phyloP scores from a whole-genome alignment of 2,888 invertebrate species.

The Copidosoma aretas region DNA sequence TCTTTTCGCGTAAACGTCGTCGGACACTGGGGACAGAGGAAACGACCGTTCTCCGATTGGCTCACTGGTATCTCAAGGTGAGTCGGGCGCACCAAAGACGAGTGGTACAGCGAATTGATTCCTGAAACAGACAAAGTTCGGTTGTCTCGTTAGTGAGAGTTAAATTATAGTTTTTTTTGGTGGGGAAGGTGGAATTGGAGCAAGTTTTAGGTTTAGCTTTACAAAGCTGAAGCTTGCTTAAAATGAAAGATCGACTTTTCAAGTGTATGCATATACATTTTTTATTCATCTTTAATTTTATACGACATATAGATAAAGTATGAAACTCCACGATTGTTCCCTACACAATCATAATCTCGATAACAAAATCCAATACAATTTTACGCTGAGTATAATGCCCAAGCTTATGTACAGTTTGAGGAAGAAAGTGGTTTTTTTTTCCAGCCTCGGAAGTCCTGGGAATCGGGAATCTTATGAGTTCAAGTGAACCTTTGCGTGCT shows the following conservation, averaged over 20 bases:
- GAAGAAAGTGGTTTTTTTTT: neutral
- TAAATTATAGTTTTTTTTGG: neutral
- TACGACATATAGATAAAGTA: too few relatives aligned
- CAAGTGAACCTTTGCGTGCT: conserved; percentile 18
- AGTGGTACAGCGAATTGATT: neutral
- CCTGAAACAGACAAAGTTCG: conserved; percentile 25
- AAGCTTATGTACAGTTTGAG: too few relatives aligned
- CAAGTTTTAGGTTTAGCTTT: neutral
- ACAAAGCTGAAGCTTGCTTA: too few relatives aligned
- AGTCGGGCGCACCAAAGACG: neutral
- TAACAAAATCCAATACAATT: neutral
- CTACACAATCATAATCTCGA: neutral
- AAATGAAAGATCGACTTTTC: too few relatives aligned
- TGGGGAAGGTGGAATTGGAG: neutral
- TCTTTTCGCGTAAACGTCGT: conserved; percentile 51
- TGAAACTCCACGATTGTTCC: neutral
- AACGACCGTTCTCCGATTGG: conserved; percentile 18
- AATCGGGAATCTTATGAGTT: neutral
- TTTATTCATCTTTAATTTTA: too few relatives aligned
- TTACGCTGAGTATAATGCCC: neutral
- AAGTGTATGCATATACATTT: too few relatives aligned
- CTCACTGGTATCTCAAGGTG: conserved; percentile 3
- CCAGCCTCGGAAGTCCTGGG: neutral
- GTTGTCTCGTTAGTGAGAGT: neutral
- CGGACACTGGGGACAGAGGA: conserved; percentile 33